These are phyloP conservation scores for Xylota segnis DNA, from an alignment of 2,888 invertebrate genomes.

Conservation along the genomic window DNA sequence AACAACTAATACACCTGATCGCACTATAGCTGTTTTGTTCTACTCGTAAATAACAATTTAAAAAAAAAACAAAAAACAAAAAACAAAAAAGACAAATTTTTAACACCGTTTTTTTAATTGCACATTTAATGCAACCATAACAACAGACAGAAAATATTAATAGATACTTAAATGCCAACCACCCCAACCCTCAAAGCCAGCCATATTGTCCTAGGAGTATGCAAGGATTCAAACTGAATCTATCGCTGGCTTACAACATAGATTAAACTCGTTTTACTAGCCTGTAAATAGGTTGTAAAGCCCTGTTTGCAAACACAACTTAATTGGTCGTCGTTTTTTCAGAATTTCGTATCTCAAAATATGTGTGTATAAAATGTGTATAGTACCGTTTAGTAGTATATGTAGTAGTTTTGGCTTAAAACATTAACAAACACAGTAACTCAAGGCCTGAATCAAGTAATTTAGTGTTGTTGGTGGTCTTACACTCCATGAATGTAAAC, in stretches of 20 bases:
- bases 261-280: constrained; percentile 84
- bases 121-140: constrained; percentile 66
- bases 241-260: constrained; percentile 70
- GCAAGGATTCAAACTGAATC: constrained; percentile 55
- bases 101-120: constrained; percentile 50
- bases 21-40: constrained; percentile 70
- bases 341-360: constrained; percentile 83
- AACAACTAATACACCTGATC: constrained; percentile 70
- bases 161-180: constrained; percentile 24
- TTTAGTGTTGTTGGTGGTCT: constrained; percentile 80
- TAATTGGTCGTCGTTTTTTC: constrained; percentile 81
- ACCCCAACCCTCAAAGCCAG: constrained; percentile 13
- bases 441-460: constrained; percentile 47
- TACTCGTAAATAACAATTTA: constrained; percentile 28
- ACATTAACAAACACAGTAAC: constrained; percentile 44
- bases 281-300: constrained; percentile 85
- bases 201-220: constrained; percentile 10
- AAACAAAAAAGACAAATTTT: background rate
- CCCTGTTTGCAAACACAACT: constrained; percentile 81
- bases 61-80: background rate
- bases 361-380: constrained; percentile 70
- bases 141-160: constrained; percentile 19
- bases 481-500: constrained; percentile 81
- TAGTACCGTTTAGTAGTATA: constrained; percentile 57
- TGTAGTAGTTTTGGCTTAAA: constrained; percentile 72